These are phyloP conservation scores for Heliconius himera DNA, from an alignment of 1,140 invertebrate species.

Conservation along the genomic window DNA sequence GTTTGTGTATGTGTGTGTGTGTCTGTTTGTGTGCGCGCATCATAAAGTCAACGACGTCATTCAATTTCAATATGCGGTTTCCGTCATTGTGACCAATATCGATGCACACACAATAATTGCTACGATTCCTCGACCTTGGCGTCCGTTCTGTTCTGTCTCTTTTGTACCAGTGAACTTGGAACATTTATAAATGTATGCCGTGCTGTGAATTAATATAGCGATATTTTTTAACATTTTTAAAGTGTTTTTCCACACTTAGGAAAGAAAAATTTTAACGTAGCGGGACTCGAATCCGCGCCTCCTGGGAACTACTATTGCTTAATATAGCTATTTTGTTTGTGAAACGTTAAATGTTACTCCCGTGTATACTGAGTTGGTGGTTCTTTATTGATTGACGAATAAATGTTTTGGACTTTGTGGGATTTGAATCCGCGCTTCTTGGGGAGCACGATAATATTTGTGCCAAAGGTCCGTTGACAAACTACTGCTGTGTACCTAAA, in stretches of 20 bases:
- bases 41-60: constrained; percentile 21
- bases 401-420: neutral
- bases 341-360: constrained; percentile 32
- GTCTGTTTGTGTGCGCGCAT: neutral
- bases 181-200: constrained; percentile 43
- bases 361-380: neutral
- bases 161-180: constrained; percentile 49
- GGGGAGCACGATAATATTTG: neutral
- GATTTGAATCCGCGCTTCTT: neutral
- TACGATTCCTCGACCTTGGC: constrained; percentile 47
- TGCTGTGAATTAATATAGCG: constrained; percentile 33
- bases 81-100: constrained; percentile 38
- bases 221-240: neutral
- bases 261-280: no score
- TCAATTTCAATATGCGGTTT: constrained; percentile 36
- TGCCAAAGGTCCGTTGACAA: neutral
- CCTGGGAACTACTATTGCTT: neutral
- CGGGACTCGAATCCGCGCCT: no score
- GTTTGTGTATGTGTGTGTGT: neutral
- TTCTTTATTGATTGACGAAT: neutral
- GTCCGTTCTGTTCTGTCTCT: constrained; percentile 44
- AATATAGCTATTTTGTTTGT: constrained; percentile 38
- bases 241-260: no score
- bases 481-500: no score
- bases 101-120: constrained; percentile 36